Percentiles rank a stretch among this genome's conserved stretches.
Conservation (phyloP, 2,797 vertebrate genomes). For the Mionectes olivaceus region DNA sequence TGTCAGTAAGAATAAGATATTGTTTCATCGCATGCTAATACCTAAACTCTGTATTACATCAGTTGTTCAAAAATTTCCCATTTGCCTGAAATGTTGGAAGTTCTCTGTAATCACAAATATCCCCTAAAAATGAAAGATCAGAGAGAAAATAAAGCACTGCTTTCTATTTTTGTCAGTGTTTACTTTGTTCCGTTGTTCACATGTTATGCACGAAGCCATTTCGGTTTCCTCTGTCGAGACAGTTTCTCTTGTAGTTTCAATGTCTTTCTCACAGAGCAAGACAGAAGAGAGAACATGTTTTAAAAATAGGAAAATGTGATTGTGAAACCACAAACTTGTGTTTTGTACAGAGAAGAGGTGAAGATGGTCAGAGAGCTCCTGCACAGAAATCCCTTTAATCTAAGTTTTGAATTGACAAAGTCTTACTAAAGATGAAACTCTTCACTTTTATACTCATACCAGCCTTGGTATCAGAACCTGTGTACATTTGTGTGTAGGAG, state of each 20-base stretch:
- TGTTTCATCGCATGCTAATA: background rate
- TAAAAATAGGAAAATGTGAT: conserved; percentile 70
- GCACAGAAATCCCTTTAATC: conserved; percentile 32
- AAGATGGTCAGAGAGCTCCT: background rate
- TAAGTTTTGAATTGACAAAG: conserved; percentile 31
- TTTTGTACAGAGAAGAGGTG: conserved; percentile 12
- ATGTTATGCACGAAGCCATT: conserved; percentile 14
- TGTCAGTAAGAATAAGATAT: conserved; percentile 28
- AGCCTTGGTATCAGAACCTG: conserved; percentile 5
- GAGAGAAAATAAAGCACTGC: conserved; percentile 34
- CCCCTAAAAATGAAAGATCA: conserved; percentile 47
- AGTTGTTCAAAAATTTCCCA: conserved; percentile 19
- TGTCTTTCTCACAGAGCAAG: conserved; percentile 30
- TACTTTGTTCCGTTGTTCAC: conserved; percentile 29
- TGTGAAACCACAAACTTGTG: conserved; percentile 45
- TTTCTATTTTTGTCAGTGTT: conserved; percentile 52
- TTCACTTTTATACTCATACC: conserved; percentile 39
- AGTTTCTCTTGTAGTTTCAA: conserved; percentile 64
- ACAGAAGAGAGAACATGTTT: conserved; percentile 38
- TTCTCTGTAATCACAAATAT: conserved; percentile 28
- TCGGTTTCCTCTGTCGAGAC: conserved; percentile 35
- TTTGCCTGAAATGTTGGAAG: conserved; percentile 34
- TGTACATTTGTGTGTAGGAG: background rate
- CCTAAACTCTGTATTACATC: conserved; percentile 8
- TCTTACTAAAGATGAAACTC: conserved; percentile 52